Base-by-base conservation (phyloP, 2,797 vertebrate species). In the Alca torda region DNA sequence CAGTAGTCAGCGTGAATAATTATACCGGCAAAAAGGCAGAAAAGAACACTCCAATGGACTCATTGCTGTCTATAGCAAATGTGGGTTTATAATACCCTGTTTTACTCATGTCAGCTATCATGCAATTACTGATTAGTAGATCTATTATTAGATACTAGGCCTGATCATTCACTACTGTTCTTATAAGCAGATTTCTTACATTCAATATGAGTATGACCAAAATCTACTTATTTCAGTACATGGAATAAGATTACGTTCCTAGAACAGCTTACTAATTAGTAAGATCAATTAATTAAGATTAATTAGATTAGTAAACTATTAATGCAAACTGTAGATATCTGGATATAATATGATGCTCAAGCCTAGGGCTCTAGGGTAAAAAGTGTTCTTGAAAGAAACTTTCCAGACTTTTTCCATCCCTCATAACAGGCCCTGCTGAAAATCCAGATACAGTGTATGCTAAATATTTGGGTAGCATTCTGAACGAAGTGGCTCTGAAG, bases 201-300 rank as follows among this genome's bases (percentile, higher is more conserved):
- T 6, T 93, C 16, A 61, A 5, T 48, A 74, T 16, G 17, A 83
- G 5, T 69, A 77, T 65, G 60, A 57, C 37, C 18, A 41, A 88
- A 88, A 79, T 65, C 51, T 92, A 16, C 77, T 91, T 91, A 43
- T 68, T 90, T 94, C 77, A 59, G 39, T 77, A 63, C 5, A 8
- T 43, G 30, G 43, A 92, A 69, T 28, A 79, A 21, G 50, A 90
- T 85, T 89, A 80, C 3, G 16, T 56, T 77, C 64, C 63, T 82
- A 86, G 51, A 76, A 73, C 16, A 89, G 16, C 11, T 63, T 82
- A 41, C 1, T 35, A 89, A 92, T 87, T 57, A 85, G 12, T 20
- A 74, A 87, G 39, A 79, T 73, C 41, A 84, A 95, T 79, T 93
- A 87, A 91, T 94, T 90, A 74, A 67, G 41, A 88, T 75, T 41